A percentile compares a stretch with the other conserved stretches of the same genome.
phyloP scores from a whole-genome alignment of 2,113 vertebrate species.

The Thymallus thymallus region DNA sequence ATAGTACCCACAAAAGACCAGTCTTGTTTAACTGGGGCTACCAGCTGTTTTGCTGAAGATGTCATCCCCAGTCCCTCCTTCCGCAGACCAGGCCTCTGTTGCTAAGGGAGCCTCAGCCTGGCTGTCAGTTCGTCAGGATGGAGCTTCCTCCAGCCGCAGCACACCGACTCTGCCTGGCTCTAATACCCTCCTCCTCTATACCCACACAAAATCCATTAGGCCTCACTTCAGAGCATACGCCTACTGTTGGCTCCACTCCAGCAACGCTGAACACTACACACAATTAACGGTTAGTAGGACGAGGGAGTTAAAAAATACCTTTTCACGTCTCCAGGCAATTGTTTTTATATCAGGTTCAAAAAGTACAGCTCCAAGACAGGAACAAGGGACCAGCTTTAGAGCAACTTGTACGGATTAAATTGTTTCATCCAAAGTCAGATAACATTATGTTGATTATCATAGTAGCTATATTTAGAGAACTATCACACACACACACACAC shows the following conservation, averaged over 20 bases:
- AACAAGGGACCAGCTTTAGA: constrained; percentile 30
- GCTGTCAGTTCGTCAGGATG: constrained; percentile 51
- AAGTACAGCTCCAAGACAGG: constrained; percentile 26
- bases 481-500: background rate
- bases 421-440: constrained; percentile 60
- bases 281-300: constrained; percentile 33
- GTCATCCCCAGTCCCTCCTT: constrained; percentile 10
- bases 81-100: background rate
- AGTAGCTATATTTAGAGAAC: constrained; percentile 18
- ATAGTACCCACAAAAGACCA: too few species aligned
- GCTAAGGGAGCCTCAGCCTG: background rate
- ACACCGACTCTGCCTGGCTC: constrained; percentile 40
- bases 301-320: constrained; percentile 1
- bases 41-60: constrained; percentile 62
- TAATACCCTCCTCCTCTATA: constrained; percentile 39
- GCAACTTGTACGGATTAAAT: constrained; percentile 1
- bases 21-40: constrained; percentile 55
- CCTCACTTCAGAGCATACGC: constrained; percentile 51
- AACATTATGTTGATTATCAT: constrained; percentile 47
- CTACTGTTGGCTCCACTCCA: constrained; percentile 50
- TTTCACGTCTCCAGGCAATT: constrained; percentile 31
- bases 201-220: constrained; percentile 60
- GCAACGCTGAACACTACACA: constrained; percentile 36
- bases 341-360: constrained; percentile 53
- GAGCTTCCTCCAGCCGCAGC: constrained; percentile 39